Evolutionary conservation across 2,797 vertebrate genomes (phyloP).

Genomic region (Cynopterus sphinx): DNA sequence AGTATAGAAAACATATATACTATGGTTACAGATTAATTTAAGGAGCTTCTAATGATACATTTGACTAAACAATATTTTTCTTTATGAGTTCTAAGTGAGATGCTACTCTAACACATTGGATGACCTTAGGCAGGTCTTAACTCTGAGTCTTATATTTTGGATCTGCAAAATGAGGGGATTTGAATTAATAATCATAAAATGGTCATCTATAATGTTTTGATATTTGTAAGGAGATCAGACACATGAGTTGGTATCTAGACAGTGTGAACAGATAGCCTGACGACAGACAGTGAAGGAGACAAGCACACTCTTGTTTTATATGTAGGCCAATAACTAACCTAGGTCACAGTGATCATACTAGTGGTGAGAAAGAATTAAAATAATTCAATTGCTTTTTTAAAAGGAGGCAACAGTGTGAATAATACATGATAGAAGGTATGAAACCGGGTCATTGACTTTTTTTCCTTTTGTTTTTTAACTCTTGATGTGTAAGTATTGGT

Average conservation of each 20-base stretch:
- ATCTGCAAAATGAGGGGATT: neutral
- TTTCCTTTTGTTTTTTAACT: neutral
- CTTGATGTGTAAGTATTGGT: neutral
- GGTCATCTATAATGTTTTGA: neutral
- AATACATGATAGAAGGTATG: neutral
- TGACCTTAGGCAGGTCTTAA: neutral
- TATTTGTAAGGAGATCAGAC: neutral
- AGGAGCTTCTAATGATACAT: neutral
- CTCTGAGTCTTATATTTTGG: neutral
- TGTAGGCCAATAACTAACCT: neutral
- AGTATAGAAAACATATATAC: neutral
- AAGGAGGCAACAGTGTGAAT: neutral
- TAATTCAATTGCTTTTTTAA: neutral
- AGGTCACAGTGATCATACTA: neutral
- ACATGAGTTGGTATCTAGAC: neutral
- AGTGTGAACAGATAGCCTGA: neutral
- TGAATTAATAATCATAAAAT: neutral
- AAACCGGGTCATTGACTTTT: neutral
- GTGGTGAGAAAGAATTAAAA: neutral
- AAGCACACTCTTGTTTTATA: neutral
- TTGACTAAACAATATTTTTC: conserved; percentile 8
- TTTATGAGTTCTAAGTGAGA: neutral
- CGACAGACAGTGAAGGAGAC: neutral
- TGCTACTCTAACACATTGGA: neutral
- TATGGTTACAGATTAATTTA: neutral